Evolutionary conservation across 2,888 invertebrate species (phyloP), one percentile per base, ranked within the genome.

Genomic region (Drosophila melanocephala): DNA sequence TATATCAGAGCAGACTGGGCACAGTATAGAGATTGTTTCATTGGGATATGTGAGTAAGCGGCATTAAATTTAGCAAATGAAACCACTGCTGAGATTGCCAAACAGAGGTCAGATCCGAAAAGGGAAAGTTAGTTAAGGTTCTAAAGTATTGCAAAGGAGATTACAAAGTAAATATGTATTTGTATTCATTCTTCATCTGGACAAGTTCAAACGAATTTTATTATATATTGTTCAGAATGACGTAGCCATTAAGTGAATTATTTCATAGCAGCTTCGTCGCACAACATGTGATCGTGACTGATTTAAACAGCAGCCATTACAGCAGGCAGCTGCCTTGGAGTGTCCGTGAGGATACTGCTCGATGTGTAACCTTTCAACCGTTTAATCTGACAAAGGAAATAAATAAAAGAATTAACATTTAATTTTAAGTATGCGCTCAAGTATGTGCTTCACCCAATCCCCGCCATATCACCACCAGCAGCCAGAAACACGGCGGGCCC

Each of bases 341-440:
- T 14, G 33, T 56, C 33, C 28, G 39, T 61, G 57, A 55, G 67
- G 66, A 80, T 70, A n/a, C 51, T 55, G 37, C 44, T 50, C 60
- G 55, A 16, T 55, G 71, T 59, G 77, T 87, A 85, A 85, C 85
- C 85, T 89, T 85, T 88, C 87, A 90, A 87, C 91, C 79, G 83
- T 90, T 90, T 90, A 90, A 88, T 83, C 87, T 90, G 91, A 90
- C 89, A 90, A 89, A 81, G 84, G 87, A 90, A 90, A 88, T 88
- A 88, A 88, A 90, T 88, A 88, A 88, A 90, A 89, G 87, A 89
- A 90, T 88, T 87, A 89, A 90, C 91, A 87, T 87, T 87, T 87
- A 90, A 84, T 89, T 89, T 90, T 71, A 90, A 89, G 91, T 84
- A 87, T 87, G 77, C 80, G 77, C 75, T 67, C 72, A 83, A 90